Percentiles rank a stretch among this genome's conserved stretches.
These are phyloP conservation scores for Andrena minutula DNA, from an alignment of 2,888 invertebrate species.

Conservation along the genomic window DNA sequence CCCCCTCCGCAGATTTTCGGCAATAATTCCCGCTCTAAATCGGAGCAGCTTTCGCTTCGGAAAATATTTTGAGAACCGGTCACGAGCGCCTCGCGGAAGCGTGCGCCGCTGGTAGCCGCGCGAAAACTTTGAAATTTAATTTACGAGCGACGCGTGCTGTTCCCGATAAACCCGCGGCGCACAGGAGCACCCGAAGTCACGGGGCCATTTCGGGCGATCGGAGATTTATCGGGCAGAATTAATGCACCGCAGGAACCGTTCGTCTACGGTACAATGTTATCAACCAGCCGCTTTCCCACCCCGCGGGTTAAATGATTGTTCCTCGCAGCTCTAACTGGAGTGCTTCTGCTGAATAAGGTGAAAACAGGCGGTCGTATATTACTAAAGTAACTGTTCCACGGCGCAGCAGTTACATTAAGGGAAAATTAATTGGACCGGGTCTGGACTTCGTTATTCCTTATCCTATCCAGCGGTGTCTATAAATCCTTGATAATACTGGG, in stretches of 20 bases:
- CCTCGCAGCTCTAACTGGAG: not conserved
- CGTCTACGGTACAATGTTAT: slow-evolving; percentile 18
- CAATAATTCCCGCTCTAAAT: slow-evolving; percentile 16
- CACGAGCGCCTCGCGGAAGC: slow-evolving; percentile 55
- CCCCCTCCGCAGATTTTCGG: not conserved
- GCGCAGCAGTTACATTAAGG: slow-evolving; percentile 1
- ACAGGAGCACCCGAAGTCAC: not conserved
- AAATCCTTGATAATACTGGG: slow-evolving; percentile 5
- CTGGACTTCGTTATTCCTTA: not conserved
- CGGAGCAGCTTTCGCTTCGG: slow-evolving; percentile 4
- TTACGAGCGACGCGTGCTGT: slow-evolving; percentile 81
- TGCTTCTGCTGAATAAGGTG: slow-evolving; percentile 25
- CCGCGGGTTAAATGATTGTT: slow-evolving; percentile 12
- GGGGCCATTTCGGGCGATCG: slow-evolving; percentile 39
- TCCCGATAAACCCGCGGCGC: slow-evolving; percentile 62
- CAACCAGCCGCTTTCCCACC: slow-evolving; percentile 1
- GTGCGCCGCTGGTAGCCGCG: slow-evolving; percentile 30
- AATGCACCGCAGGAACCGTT: slow-evolving; percentile 34
- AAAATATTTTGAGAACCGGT: slow-evolving; percentile 63
- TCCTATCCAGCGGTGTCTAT: slow-evolving; percentile 24
- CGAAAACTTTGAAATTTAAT: slow-evolving; percentile 79
- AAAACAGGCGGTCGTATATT: slow-evolving; percentile 34
- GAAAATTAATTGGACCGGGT: slow-evolving; percentile 9
- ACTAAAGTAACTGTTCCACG: slow-evolving; percentile 10
- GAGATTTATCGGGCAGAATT: slow-evolving; percentile 38